Evolutionary conservation across 2,113 vertebrate species (phyloP).

Genomic region (Sylvilagus bachmani): DNA sequence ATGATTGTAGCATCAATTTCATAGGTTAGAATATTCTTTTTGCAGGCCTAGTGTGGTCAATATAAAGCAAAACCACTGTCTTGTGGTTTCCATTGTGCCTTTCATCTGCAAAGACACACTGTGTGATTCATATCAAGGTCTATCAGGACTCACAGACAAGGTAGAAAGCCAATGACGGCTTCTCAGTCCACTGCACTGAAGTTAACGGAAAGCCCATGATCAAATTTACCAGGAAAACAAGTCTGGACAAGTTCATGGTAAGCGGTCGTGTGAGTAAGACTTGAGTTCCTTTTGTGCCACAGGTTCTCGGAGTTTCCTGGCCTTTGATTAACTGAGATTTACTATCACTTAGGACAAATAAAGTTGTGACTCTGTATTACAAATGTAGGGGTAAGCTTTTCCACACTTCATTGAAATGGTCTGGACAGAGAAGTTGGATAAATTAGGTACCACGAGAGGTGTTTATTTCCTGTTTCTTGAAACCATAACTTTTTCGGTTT

Average conservation of each 20-base stretch:
- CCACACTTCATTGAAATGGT: slow-evolving; percentile 2
- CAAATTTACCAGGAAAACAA: slow-evolving; percentile 48
- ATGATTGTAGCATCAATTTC: not conserved
- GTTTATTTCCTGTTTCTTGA: not conserved
- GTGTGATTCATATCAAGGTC: slow-evolving; percentile 12
- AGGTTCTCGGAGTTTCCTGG: slow-evolving; percentile 21
- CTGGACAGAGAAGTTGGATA: not conserved
- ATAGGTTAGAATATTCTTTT: not conserved
- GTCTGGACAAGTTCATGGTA: not conserved
- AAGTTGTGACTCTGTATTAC: not conserved
- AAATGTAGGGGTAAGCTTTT: not conserved
- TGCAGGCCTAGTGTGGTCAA: not conserved
- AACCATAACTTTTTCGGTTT: not conserved
- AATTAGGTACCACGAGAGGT: not conserved
- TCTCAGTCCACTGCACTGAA: not conserved
- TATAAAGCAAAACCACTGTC: slow-evolving; percentile 9
- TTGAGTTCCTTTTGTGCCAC: not conserved
- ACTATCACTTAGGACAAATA: not conserved
- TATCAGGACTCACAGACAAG: not conserved
- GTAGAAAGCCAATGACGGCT: not conserved
- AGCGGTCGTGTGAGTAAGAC: not conserved
- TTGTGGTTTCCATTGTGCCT: not conserved
- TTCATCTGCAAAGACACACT: not conserved
- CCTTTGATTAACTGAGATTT: slow-evolving; percentile 29
- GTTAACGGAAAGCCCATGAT: not conserved